These are phyloP conservation scores for Triplophysa rosa DNA, from an alignment of 2,113 vertebrate genomes.

Conservation along the genomic window DNA sequence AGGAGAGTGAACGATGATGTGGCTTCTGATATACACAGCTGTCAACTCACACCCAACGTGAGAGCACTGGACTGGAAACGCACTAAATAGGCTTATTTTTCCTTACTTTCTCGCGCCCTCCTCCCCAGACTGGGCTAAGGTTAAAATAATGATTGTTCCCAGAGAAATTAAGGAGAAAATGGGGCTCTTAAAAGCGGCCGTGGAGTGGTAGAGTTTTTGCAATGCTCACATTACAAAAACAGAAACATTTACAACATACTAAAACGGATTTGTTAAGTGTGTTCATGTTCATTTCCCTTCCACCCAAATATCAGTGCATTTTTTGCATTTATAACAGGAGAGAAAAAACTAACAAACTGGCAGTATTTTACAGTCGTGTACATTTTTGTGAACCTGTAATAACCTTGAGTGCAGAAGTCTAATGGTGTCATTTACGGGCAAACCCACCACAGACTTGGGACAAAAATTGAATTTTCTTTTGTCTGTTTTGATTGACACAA, in stretches of 20 bases:
- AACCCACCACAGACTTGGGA: conserved; percentile 43
- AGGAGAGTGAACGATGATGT: conserved; percentile 67
- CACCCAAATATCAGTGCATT: too few relatives aligned
- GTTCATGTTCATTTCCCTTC: too few relatives aligned
- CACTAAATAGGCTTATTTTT: conserved; percentile 80
- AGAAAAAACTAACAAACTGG: too few relatives aligned
- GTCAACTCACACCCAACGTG: conserved; percentile 71
- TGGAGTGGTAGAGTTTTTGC: not conserved
- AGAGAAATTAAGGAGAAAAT: conserved; percentile 74
- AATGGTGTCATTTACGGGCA: conserved; percentile 46
- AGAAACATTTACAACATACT: not conserved
- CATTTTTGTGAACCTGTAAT: not conserved
- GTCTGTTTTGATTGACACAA: conserved; percentile 69
- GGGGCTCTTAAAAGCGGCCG: conserved; percentile 46
- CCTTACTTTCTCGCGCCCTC: conserved; percentile 42
- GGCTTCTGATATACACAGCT: conserved; percentile 74
- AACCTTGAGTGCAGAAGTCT: not conserved
- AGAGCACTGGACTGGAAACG: conserved; percentile 78
- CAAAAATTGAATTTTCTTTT: conserved; percentile 64
- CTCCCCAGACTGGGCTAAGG: conserved; percentile 43
- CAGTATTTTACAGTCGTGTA: not conserved
- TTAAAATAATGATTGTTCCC: conserved; percentile 71
- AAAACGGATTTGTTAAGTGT: not conserved
- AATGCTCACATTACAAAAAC: not conserved
- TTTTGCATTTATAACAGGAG: too few relatives aligned